Evolutionary conservation across 1,140 invertebrate species (phyloP), one percentile per base, ranked within the genome.

Genomic region (Drosophila takahashii): DNA sequence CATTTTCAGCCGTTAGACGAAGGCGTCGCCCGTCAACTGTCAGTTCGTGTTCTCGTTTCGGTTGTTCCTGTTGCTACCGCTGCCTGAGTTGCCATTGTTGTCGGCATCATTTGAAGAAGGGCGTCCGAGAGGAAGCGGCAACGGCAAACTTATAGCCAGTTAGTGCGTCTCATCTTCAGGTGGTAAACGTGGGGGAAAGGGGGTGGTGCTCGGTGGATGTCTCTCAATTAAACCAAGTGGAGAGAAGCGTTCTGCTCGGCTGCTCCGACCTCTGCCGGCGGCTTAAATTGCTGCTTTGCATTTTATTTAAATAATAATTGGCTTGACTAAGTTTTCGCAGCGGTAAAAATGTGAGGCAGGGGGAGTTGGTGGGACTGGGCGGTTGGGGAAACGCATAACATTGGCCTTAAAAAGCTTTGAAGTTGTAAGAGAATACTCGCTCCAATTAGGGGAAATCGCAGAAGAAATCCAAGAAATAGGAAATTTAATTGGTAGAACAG

Each of bases 231-330:
- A 76, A 76, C 37, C 59, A 42, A 81, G 56, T 65, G 53, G 50
- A 56, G 57, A 61, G 59, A 60, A 77, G 54, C 54, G 78, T 85
- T 85, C 75, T 75, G 83, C 78, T 78, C 65, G 78, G 83, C 78
- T 85, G 81, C 61, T 2, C 32, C 48, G 50, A 70, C 60, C 60
- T 66, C 72, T 64, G 77, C 48, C 54, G 53, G 62, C 45, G 39
- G 77, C 64, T 66, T 75, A 67, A 87, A 64, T 85, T 75, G 71
- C 74, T 67, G 57, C 22, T 85, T 81, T 71, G 83, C 79, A 78
- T 87, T 78, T 81, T 85, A 85, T 85, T 87, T 81, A 87, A 85
- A 85, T 86, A 87, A 81, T 69, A 87, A 87, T 87, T 85, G 69
- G 83, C 64, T 42, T 58, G 71, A 76, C 72, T 76, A 76, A 76